Evolutionary conservation across 37 sponge, comb jelly and placozoan genomes (phyloP).

Genomic region (Aphrocallistes beatrix): DNA sequence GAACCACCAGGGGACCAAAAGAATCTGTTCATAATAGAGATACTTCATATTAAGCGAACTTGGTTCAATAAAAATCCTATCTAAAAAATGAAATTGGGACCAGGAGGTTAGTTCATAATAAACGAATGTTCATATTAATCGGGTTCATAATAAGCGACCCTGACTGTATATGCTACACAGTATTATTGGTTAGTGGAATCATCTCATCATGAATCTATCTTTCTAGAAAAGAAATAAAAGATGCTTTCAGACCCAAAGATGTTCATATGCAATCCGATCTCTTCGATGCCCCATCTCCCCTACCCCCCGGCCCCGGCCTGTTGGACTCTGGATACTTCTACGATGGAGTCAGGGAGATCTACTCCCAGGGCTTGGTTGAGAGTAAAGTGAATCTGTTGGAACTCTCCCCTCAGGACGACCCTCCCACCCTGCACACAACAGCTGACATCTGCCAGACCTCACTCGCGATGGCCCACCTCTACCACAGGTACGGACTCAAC

Average conservation of each 20-base stretch:
- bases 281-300: not conserved
- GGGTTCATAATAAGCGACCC: too few relatives aligned
- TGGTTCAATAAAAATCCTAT: too few relatives aligned
- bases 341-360: not conserved
- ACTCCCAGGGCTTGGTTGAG: not conserved
- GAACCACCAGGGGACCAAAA: too few relatives aligned
- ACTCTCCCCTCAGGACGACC: not conserved
- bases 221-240: not conserved
- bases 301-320: not conserved
- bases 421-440: not conserved
- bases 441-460: constrained; percentile 15
- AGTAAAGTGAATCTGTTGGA: not conserved
- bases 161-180: too few relatives aligned
- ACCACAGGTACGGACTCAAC: constrained; percentile 12
- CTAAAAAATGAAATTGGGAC: too few relatives aligned
- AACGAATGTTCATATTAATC: too few relatives aligned
- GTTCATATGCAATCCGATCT: not conserved
- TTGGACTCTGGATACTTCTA: constrained; percentile 6
- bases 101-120: too few relatives aligned
- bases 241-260: not conserved
- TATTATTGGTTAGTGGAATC: too few relatives aligned
- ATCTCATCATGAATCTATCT: too few relatives aligned
- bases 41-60: too few relatives aligned
- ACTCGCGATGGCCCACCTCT: constrained; percentile 9
- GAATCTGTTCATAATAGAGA: too few relatives aligned